Conservation (phyloP, 2,888 invertebrate genomes). For the Oscheius sp. region DNA sequence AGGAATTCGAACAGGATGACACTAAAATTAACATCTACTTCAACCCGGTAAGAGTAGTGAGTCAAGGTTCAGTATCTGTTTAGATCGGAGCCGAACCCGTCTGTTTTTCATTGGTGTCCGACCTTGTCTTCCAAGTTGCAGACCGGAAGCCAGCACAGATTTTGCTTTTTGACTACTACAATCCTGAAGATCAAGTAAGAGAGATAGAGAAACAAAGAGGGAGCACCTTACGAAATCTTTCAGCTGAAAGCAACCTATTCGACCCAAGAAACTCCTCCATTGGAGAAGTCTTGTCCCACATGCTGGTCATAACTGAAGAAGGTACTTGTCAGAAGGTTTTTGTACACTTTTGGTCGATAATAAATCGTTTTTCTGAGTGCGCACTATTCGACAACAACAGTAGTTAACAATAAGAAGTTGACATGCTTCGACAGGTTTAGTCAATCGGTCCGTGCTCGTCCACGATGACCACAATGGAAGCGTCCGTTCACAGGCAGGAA, state of each 20-base stretch:
- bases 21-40: constrained; percentile 75
- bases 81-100: constrained; percentile 52
- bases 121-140: not conserved
- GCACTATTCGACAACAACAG: too few species aligned
- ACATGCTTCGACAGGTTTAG: too few species aligned
- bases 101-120: not conserved
- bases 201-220: not conserved
- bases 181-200: too few species aligned
- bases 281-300: constrained; percentile 67
- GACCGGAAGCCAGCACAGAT: not conserved
- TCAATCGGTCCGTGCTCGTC: too few species aligned
- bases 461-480: too few species aligned
- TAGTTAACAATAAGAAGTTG: too few species aligned
- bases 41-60: constrained; percentile 72
- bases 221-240: constrained; percentile 1
- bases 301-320: constrained; percentile 54
- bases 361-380: too few species aligned
- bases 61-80: constrained; percentile 31
- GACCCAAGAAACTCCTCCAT: constrained; percentile 57
- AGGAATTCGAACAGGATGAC: constrained; percentile 73
- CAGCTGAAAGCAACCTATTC: constrained; percentile 68
- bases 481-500: too few species aligned
- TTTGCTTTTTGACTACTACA: not conserved
- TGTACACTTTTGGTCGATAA: too few species aligned
- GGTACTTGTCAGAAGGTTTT: too few species aligned